phyloP scores from a whole-genome alignment of 2,113 vertebrate genomes.

The Ptilorrhoa leucosticta region DNA sequence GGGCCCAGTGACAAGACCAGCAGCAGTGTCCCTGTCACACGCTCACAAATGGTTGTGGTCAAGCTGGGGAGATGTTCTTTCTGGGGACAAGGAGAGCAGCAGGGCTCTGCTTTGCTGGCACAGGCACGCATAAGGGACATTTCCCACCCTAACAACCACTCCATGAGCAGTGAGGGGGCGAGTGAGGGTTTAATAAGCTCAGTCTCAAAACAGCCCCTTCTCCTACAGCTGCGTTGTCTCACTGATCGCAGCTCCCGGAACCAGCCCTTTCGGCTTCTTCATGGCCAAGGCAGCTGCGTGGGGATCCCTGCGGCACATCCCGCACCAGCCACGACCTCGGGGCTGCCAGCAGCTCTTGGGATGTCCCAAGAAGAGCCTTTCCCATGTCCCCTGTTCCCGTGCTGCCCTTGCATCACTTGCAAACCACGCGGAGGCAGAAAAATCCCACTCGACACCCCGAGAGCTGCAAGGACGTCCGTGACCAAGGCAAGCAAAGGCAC shows the following conservation, averaged over 20 bases:
- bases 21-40: neutral
- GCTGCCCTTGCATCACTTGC: neutral
- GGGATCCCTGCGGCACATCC: neutral
- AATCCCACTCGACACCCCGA: rapidly evolving
- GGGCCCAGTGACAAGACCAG: neutral
- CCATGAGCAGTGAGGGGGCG: rapidly evolving
- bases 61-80: neutral
- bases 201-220: neutral
- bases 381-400: neutral
- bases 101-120: neutral
- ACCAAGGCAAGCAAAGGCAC: neutral
- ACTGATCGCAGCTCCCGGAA: neutral
- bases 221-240: rapidly evolving
- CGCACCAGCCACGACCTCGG: rapidly evolving
- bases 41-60: rapidly evolving
- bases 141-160: neutral
- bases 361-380: neutral
- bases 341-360: neutral
- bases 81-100: neutral
- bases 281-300: rapidly evolving
- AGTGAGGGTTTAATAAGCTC: neutral
- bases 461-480: neutral
- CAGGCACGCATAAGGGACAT: rapidly evolving
- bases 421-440: rapidly evolving
- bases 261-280: neutral